A percentile compares a stretch with the other conserved stretches of the same genome.
These are phyloP conservation scores for Oceanodroma tethys DNA, from an alignment of 2,113 vertebrate genomes.

Conservation along the genomic window DNA sequence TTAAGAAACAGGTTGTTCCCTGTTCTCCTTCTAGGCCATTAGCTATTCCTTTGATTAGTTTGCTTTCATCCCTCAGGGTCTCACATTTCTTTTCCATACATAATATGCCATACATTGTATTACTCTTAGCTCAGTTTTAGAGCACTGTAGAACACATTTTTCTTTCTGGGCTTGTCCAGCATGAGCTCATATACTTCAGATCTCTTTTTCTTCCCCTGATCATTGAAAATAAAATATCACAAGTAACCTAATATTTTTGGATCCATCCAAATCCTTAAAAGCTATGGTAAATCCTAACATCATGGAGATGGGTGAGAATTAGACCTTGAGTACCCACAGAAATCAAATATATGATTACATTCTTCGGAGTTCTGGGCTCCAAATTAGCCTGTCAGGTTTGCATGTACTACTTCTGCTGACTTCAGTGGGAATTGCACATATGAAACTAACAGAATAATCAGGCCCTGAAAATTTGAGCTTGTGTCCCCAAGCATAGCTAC, in stretches of 20 bases:
- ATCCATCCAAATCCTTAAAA: constrained; percentile 4
- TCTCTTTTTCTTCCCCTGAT: background rate
- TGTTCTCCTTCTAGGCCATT: background rate
- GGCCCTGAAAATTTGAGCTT: constrained; percentile 58
- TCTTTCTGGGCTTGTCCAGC: constrained; percentile 13
- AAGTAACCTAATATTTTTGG: background rate
- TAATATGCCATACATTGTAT: background rate
- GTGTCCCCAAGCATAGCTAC: constrained; percentile 53
- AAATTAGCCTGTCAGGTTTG: constrained; percentile 43
- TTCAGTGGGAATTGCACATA: constrained; percentile 56
- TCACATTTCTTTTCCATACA: background rate
- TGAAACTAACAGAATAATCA: constrained; percentile 64
- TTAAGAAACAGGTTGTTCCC: constrained; percentile 4
- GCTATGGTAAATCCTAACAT: background rate
- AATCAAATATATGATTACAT: background rate
- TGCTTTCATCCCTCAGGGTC: background rate
- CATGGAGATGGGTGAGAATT: background rate
- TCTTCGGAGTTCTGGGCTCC: background rate
- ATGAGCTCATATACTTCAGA: background rate
- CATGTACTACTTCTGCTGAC: constrained; percentile 15
- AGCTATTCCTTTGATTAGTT: constrained; percentile 45
- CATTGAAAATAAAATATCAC: background rate
- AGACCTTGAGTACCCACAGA: background rate
- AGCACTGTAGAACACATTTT: constrained; percentile 2
- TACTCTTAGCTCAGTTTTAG: background rate